phyloP scores from a whole-genome alignment of 2,113 vertebrate genomes.

The Copsychus sechellarum region DNA sequence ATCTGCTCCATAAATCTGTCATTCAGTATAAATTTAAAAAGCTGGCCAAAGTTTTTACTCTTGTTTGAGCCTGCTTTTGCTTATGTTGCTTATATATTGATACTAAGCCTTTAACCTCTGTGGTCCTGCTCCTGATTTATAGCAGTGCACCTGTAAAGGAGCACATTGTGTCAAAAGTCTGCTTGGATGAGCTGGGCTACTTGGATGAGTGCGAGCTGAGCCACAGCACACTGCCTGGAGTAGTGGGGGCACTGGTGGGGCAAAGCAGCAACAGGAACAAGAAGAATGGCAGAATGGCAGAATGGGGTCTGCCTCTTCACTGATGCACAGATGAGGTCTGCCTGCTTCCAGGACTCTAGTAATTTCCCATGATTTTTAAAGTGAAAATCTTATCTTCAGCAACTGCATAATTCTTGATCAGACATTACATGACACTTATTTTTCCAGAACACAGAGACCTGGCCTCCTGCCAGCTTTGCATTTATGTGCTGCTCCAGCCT shows the following conservation, averaged over 20 bases:
- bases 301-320: background rate
- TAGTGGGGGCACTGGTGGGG: fast-evolving
- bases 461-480: background rate
- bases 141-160: background rate
- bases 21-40: background rate
- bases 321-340: background rate
- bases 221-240: fast-evolving
- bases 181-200: background rate
- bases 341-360: background rate
- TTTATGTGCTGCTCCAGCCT: background rate
- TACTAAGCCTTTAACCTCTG: background rate
- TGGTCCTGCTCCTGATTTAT: background rate
- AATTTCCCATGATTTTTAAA: background rate
- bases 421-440: background rate
- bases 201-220: background rate
- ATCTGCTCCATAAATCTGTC: constrained; percentile 29
- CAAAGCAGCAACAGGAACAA: background rate
- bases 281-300: background rate
- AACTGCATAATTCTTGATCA: constrained; percentile 6
- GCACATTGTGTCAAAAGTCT: fast-evolving
- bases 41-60: background rate
- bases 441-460: background rate
- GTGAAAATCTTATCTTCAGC: background rate
- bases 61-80: background rate
- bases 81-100: background rate